Conservation (phyloP, 2,113 vertebrate species). For the Limnothrissa miodon region DNA sequence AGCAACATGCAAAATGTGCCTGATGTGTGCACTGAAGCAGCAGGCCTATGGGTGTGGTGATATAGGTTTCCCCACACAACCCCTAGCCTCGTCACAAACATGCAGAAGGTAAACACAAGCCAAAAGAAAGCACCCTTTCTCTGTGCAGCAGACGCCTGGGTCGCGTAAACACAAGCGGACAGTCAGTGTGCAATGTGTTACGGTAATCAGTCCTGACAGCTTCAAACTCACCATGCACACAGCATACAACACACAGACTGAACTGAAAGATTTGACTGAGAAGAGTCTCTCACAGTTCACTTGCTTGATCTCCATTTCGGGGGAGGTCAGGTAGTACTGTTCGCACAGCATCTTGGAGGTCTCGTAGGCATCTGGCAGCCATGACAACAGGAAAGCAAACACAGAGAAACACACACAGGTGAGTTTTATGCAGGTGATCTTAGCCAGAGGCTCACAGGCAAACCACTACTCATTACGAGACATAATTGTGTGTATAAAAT, state of each 20-base stretch:
- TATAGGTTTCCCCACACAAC: not conserved
- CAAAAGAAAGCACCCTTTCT: not conserved
- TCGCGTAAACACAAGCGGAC: not conserved
- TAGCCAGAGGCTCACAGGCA: not conserved
- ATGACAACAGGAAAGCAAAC: slow-evolving; percentile 30
- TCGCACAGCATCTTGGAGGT: slow-evolving; percentile 93
- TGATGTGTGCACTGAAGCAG: not conserved
- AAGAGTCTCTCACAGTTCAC: slow-evolving; percentile 82
- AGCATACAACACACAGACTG: slow-evolving; percentile 26
- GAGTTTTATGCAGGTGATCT: not conserved
- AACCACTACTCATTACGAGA: not conserved
- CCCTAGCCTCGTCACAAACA: not conserved
- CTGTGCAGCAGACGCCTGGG: not conserved
- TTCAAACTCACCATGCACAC: slow-evolving; percentile 23
- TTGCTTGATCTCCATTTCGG: slow-evolving; percentile 86
- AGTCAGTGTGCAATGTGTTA: not conserved
- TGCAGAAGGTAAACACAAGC: not conserved
- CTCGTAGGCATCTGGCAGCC: slow-evolving; percentile 84
- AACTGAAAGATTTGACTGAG: slow-evolving; percentile 16
- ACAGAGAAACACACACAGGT: not conserved
- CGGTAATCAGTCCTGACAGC: not conserved
- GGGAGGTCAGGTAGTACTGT: slow-evolving; percentile 94
- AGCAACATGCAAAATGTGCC: not conserved
- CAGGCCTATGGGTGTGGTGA: not conserved
- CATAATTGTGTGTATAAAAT: slow-evolving; percentile 22